Evolutionary conservation across 1,140 invertebrate genomes (phyloP).

Genomic region (Tribolium castaneum): DNA sequence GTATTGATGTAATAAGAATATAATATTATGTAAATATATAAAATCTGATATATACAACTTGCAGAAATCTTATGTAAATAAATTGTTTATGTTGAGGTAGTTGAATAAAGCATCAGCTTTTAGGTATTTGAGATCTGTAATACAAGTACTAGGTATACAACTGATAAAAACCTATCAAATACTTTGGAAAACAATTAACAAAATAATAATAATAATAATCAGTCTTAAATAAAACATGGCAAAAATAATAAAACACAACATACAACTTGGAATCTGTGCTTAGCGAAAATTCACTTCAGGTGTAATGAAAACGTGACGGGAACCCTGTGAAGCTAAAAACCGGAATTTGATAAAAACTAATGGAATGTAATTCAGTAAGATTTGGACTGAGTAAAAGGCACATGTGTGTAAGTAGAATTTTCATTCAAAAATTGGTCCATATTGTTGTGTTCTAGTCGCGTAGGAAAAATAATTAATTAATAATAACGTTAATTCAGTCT

Average conservation of each 20-base stretch:
- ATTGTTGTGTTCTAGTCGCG: conserved; percentile 42
- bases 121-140: conserved; percentile 42
- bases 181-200: conserved; percentile 55
- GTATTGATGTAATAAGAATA: conserved; percentile 50
- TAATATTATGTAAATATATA: conserved; percentile 54
- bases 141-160: conserved; percentile 21
- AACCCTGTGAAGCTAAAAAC: conserved; percentile 20
- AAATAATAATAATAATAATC: conserved; percentile 53
- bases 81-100: conserved; percentile 49
- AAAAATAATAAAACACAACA: conserved; percentile 51
- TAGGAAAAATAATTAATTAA: conserved; percentile 38
- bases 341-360: conserved; percentile 47
- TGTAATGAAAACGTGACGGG: conserved; percentile 17
- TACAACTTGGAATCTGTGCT: conserved; percentile 18
- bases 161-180: conserved; percentile 47
- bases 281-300: conserved; percentile 10
- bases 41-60: conserved; percentile 54
- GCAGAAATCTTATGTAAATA: conserved; percentile 51
- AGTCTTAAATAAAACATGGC: conserved; percentile 61
- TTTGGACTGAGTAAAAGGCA: conserved; percentile 47
- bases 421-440: conserved; percentile 48
- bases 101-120: conserved; percentile 47
- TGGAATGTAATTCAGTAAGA: conserved; percentile 52
- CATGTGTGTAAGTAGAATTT: conserved; percentile 41
- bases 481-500: conserved; percentile 38